phyloP scores from a whole-genome alignment of 2,113 vertebrate genomes.

The Ictalurus furcatus region DNA sequence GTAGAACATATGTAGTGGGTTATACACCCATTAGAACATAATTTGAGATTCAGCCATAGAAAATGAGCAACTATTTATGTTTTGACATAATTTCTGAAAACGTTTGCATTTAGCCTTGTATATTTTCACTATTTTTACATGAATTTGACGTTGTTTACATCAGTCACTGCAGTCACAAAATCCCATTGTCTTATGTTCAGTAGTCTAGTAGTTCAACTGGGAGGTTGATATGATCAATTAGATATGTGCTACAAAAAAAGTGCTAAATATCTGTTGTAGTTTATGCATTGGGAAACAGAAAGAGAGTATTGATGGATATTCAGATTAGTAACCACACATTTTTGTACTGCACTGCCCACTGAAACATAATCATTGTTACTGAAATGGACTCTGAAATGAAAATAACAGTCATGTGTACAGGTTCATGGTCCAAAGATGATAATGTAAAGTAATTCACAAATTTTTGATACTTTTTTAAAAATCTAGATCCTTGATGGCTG shows the following conservation, averaged over 20 bases:
- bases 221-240: neutral
- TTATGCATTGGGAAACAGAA: neutral
- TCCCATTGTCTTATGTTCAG: neutral
- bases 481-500: slow-evolving; percentile 81
- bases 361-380: neutral
- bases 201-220: neutral
- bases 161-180: neutral
- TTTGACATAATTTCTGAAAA: neutral
- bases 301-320: neutral
- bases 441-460: neutral
- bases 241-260: neutral
- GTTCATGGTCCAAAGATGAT: neutral
- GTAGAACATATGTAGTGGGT: neutral
- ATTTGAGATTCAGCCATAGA: neutral
- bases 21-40: neutral
- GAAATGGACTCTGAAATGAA: neutral
- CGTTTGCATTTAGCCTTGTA: neutral
- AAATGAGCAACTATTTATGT: neutral
- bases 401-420: neutral
- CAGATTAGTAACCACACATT: neutral
- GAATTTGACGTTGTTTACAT: neutral
- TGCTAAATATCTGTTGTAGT: neutral
- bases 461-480: slow-evolving; percentile 39
- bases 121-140: neutral
- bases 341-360: neutral